A percentile compares a stretch with the other conserved stretches of the same genome.
Evolutionary conservation across 1,140 invertebrate genomes (phyloP).

Genomic region (Drosophila nigromelanica): DNA sequence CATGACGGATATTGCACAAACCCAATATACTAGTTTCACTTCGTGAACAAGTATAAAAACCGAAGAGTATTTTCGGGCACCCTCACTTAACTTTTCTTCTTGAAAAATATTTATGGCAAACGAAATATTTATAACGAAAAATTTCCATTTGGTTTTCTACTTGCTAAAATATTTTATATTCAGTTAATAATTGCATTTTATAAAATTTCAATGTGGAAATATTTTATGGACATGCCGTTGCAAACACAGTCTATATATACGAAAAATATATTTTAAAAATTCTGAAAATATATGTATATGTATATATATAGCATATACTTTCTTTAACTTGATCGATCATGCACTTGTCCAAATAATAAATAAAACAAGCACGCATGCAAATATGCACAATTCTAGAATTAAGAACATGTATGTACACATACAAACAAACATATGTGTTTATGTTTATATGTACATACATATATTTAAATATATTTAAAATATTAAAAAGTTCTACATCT

Average conservation of each 20-base stretch:
- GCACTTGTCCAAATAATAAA: constrained; percentile 77
- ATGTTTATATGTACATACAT: constrained; percentile 4
- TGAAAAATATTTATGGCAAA: constrained; percentile 41
- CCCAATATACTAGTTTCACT: too few relatives aligned
- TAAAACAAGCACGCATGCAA: constrained; percentile 47
- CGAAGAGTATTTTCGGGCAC: too few relatives aligned
- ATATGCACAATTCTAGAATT: constrained; percentile 54
- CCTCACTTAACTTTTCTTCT: too few relatives aligned
- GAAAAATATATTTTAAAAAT: constrained; percentile 16
- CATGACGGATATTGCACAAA: too few relatives aligned
- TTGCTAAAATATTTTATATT: constrained; percentile 60
- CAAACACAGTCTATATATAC: not conserved
- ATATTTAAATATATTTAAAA: constrained; percentile 5
- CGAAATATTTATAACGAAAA: constrained; percentile 31
- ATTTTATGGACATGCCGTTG: not conserved
- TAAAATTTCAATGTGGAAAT: constrained; percentile 47
- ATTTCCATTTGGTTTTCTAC: constrained; percentile 27
- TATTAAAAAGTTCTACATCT: constrained; percentile 5
- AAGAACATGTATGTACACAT: constrained; percentile 18
- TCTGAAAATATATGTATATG: constrained; percentile 34
- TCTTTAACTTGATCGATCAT: constrained; percentile 44
- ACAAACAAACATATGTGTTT: constrained; percentile 1
- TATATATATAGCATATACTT: constrained; percentile 39
- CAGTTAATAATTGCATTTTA: constrained; percentile 52
- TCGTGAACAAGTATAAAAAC: too few relatives aligned